Evolutionary conservation across 2,888 invertebrate species (phyloP), one percentile per base, ranked within the genome.

Genomic region (Pandemis heparana): DNA sequence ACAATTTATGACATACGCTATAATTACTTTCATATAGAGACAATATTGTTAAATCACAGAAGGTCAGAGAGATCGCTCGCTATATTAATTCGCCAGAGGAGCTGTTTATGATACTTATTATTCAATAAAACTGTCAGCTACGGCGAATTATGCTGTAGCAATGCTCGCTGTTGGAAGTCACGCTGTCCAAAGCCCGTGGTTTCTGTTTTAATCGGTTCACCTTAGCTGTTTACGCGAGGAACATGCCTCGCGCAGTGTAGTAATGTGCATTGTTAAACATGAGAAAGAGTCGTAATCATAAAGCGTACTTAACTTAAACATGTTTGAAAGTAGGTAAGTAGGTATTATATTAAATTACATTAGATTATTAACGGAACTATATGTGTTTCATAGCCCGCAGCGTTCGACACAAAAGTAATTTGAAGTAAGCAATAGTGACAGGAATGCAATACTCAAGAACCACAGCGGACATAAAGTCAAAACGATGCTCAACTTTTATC

Each of bases 21-120:
- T 87, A 89, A 88, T 89, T 85, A 87, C 85, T 89, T 88, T 86
- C 85, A 84, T 84, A 84, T 81, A 86, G 83, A 85, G 84, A 88
- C 86, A 86, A 87, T 87, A 87, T 83, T 87, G 84, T 82, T 88
- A 86, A 87, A 87, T 87, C 86, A 86, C 81, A 75, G 79, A 79
- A 80, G 89, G 89, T 89, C 87, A 87, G 78, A 75, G 79, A 74
- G 78, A 76, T 77, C 79, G 76, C 67, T 72, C 74, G 76, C 68
- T 75, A 65, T 79, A 74, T 76, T 85, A 85, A 86, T 87, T 85
- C 77, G 81, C 83, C 82, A 72, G 80, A 77, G 84, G 84, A 85
- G 79, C 84, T 85, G 79, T 87, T 89, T 89, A 87, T 80, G 87
- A 86, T 85, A 83, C 82, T 83, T 84, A 88, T 85, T 89, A 89